Base-by-base conservation (phyloP, 2,888 invertebrate species). In the Tuta absoluta region DNA sequence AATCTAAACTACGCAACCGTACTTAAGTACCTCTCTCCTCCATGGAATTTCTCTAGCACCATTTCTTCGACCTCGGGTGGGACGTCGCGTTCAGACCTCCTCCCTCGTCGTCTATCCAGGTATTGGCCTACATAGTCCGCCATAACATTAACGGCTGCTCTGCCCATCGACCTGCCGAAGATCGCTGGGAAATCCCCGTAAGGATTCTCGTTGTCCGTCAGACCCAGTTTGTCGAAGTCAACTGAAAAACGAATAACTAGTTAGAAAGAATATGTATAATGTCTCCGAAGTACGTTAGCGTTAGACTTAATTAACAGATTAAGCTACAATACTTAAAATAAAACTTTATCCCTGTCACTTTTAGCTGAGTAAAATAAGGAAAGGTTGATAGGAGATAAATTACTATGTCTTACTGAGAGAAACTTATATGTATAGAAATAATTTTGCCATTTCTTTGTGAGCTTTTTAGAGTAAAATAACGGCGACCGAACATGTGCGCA, bases 141-240 rank as follows among this genome's bases (percentile, higher is more conserved):
- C 82, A 94, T 87, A 69, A 94, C 82, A 64, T 93, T 92, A 0
- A 95, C 95, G 0, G 96, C 96, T 10, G 95, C 93, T 70, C 94
- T 92, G 4, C 96, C 95, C 93, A 96, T 94, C 4, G 95, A 95
- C 68, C 96, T 89, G 0, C 95, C 95, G 71, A 97, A 93, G 4
- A 96, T 89, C 0, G 96, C 95, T 0, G 96, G 96, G 64, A 96
- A 84, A 56, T 95, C 95, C 17, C 97, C 97, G 76, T 96, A 95
- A 0, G 97, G 97, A 86, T 97, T 97, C 80, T 96, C 96, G 80
- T 97, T 96, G 80, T 97, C 97, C n/a, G 97, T 97, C 72, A 97
- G 82, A 14, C 97, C 97, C 70, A 97, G 86, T 82, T 96, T 95
- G 84, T 96, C 96, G 80, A 97, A 96, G 78, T 96, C 96, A 83